Base-by-base conservation (phyloP, 2,113 vertebrate species). In the Zosterops lateralis region DNA sequence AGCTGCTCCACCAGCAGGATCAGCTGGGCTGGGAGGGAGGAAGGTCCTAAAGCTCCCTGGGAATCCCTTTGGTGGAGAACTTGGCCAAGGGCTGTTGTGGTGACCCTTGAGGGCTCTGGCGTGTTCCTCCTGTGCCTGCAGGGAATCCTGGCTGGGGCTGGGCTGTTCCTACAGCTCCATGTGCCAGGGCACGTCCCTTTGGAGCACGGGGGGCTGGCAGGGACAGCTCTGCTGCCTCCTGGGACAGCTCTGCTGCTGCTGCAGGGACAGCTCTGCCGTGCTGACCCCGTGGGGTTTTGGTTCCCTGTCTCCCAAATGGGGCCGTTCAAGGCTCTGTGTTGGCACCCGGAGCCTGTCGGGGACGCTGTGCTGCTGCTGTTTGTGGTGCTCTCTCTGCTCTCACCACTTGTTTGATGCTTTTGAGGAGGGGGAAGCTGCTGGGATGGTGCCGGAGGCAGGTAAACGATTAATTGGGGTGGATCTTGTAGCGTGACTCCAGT, bases 401-500 rank as follows among this genome's bases (percentile, higher is more conserved):
- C n/a, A 0, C 18, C 0, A 31, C 14, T 28, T 9, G 32, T 28
- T 42, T 5, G 38, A 1, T 77, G 13, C 22, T 36, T 36, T 22
- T 40, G 57, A 53, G 84, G 4, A 44, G 40, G 0, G 11, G 60
- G 62, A 42, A 47, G 26, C 14, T 26, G 3, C 0, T 1, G 17
- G 45, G 79, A 1, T 22, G 72, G 9, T 57, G 32, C 12, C 28
- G n/a, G 66, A 17, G 56, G 57, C 47, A 48, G 61, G 70, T 8
- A 0, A 16, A 34, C 36, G 53, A 9, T 18, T 22, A 3, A 0
- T 6, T 31, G 85, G 42, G 57, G 9, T 10, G 36, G 66, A 1
- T 61, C 29, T 6, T 3, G 17, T 3, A 8, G n/a, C 1, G 0
- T 0, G 4, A 2, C 7, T 20, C 24, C 18, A 7, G 1, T 7